Evolutionary conservation across 2,797 vertebrate genomes (phyloP).

Genomic region (Sebastes hopkinsi): DNA sequence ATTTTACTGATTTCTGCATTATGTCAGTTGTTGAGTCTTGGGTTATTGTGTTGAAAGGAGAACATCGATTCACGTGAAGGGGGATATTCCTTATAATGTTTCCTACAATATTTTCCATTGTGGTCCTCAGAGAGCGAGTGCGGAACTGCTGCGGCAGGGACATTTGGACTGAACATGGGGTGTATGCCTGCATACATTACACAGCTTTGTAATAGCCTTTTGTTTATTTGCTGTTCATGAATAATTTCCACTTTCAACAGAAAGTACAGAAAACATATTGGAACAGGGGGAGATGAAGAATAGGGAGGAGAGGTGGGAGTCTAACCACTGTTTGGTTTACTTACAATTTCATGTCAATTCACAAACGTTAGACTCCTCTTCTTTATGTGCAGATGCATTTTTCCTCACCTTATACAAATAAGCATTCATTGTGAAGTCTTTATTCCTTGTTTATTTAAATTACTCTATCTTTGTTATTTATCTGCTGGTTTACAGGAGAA

Average conservation of each 20-base stretch:
- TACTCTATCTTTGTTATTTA: background rate
- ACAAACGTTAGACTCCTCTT: background rate
- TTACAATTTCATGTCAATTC: background rate
- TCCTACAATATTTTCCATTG: background rate
- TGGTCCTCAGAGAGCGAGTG: background rate
- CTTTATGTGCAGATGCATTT: background rate
- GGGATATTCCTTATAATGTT: background rate
- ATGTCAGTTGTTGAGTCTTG: background rate
- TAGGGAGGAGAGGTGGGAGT: rapidly evolving
- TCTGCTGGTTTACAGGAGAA: background rate
- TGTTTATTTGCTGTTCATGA: constrained; percentile 23
- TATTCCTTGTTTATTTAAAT: background rate
- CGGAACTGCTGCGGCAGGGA: background rate
- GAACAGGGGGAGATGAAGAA: background rate
- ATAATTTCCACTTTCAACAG: constrained; percentile 9
- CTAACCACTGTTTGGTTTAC: background rate
- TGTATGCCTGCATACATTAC: background rate
- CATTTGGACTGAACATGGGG: background rate
- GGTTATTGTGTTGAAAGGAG: background rate
- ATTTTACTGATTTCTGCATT: background rate
- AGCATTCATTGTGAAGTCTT: background rate
- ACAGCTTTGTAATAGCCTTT: background rate
- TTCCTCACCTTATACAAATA: too few relatives aligned
- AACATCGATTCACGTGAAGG: background rate
- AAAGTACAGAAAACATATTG: background rate